Evolutionary conservation across 2,113 vertebrate species (phyloP), one percentile per base, ranked within the genome.

Genomic region (Capreolus pygargus): DNA sequence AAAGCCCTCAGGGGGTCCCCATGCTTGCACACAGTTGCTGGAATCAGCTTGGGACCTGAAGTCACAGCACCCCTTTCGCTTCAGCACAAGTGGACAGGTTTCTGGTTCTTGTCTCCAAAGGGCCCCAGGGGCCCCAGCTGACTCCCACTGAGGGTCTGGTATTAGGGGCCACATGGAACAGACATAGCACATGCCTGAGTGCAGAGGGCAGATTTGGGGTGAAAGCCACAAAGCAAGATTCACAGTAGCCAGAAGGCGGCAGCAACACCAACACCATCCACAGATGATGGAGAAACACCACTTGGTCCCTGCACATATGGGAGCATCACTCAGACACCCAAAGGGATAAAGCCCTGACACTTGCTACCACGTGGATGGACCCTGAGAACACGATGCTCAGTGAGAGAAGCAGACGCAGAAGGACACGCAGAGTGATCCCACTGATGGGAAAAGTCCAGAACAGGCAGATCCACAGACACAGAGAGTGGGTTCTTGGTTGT

Each of bases 341-440:
- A 30, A 81, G 36, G 45, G 5, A 0, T 39, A 3, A 36, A 28
- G 30, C 27, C 12, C 47, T 1, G 7, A 64, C 33, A 36, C 19
- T 3, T 0, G 0, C 16, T 0, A 3, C 14, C 7, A 28, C 1
- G 0, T 74, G 33, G 13, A 45, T 0, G 6, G 58, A 36, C 39
- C 84, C 7, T 3, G 55, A 64, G 67, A 14, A 33, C 28, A 21
- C 3, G 3, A 11, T 4, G 36, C 74, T 70, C 43, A 70, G 45
- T 7, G 36, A 82, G 17, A 86, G n/a, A 30, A 2, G 4, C 83
- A 52, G 78, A 70, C n/a, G 30, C 23, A 47, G 6, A 2, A n/a
- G n/a, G n/a, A 10, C 81, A 30, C 6, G 0, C 2, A 2, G 47
- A 0, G 8, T 8, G 78, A n/a, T 7, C 36, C 76, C 57, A 13